Percentiles rank a stretch among this genome's conserved stretches.
Evolutionary conservation across 2,113 vertebrate species (phyloP).

Genomic region (Triplophysa siluroides): DNA sequence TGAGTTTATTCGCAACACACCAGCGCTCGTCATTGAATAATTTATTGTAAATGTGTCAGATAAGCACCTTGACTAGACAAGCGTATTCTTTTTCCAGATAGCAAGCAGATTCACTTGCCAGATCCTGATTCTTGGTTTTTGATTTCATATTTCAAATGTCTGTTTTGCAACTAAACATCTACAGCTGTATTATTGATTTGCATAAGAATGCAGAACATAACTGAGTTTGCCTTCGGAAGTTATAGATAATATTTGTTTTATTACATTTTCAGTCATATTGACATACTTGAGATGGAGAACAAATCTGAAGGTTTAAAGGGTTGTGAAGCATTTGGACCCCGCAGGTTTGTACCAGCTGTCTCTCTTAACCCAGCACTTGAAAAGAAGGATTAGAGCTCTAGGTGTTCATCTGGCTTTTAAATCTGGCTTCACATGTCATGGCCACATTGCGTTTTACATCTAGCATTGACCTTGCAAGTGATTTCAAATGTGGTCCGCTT

Average conservation of each 20-base stretch:
- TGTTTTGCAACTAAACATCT: no score
- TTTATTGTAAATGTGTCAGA: slow-evolving; percentile 56
- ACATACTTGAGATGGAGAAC: no score
- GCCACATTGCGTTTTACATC: slow-evolving; percentile 3
- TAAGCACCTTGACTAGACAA: slow-evolving; percentile 43
- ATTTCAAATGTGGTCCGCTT: slow-evolving; percentile 17
- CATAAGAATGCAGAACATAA: no score
- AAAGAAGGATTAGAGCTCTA: slow-evolving; percentile 36
- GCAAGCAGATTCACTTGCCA: slow-evolving; percentile 56
- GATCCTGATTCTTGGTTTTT: slow-evolving; percentile 35
- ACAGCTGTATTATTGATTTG: no score
- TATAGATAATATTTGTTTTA: no score
- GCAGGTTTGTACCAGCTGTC: slow-evolving; percentile 31
- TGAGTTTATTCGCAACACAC: slow-evolving; percentile 48
- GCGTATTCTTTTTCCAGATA: slow-evolving; percentile 49
- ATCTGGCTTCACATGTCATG: background rate
- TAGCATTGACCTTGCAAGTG: slow-evolving; percentile 38
- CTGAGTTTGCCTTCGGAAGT: no score
- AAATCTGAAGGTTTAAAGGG: slow-evolving; percentile 5
- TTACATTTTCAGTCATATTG: background rate
- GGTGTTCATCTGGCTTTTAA: slow-evolving; percentile 32
- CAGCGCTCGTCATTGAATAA: slow-evolving; percentile 53
- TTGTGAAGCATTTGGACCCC: slow-evolving; percentile 23
- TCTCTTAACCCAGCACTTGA: slow-evolving; percentile 21
- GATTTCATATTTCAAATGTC: background rate